These are phyloP conservation scores for Aphyosemion australe DNA, from an alignment of 2,113 vertebrate species.

Conservation along the genomic window DNA sequence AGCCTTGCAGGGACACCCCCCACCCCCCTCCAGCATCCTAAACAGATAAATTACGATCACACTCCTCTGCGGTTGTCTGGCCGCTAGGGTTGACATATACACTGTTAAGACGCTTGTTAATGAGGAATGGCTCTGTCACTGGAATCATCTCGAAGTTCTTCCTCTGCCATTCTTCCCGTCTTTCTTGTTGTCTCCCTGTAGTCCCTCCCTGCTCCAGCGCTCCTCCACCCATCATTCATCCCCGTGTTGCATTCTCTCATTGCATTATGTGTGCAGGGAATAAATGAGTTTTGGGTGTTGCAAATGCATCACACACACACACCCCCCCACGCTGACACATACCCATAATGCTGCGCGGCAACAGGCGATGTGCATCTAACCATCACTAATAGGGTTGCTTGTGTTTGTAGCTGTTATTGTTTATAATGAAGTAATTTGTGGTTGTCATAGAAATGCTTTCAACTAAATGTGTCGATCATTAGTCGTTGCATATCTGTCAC, in stretches of 20 bases:
- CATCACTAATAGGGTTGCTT: constrained; percentile 73
- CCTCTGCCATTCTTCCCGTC: constrained; percentile 22
- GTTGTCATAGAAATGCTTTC: constrained; percentile 68
- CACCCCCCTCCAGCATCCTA: constrained; percentile 54
- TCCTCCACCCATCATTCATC: constrained; percentile 58
- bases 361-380: constrained; percentile 71
- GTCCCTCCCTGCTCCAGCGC: constrained; percentile 49
- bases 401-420: constrained; percentile 54
- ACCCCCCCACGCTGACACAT: constrained; percentile 20
- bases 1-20: constrained; percentile 32
- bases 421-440: constrained; percentile 62
- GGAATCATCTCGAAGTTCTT: constrained; percentile 53
- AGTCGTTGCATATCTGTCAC: constrained; percentile 41
- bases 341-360: constrained; percentile 66
- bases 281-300: constrained; percentile 62
- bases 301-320: constrained; percentile 51
- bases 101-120: constrained; percentile 69
- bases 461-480: constrained; percentile 64
- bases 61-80: constrained; percentile 64
- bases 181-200: constrained; percentile 33
- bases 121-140: constrained; percentile 70
- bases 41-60: constrained; percentile 72
- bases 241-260: constrained; percentile 42
- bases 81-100: constrained; percentile 66
- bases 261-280: constrained; percentile 50